phyloP scores from a whole-genome alignment of 2,888 invertebrate genomes.

The Pterostichus niger region DNA sequence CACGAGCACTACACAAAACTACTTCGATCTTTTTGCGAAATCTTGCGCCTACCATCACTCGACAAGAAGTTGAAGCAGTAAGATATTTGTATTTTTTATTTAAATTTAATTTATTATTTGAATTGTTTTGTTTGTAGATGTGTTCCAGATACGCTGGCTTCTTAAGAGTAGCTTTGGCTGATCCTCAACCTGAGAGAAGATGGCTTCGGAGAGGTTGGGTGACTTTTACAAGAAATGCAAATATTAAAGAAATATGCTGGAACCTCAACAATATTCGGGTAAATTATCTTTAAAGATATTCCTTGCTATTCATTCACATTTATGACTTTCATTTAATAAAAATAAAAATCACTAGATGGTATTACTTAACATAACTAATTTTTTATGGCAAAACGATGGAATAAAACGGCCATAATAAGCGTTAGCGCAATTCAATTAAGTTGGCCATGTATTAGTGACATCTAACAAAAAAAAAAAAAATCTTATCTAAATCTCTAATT shows the following conservation, averaged over 20 bases:
- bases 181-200: slow-evolving; percentile 96
- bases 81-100: slow-evolving; percentile 10
- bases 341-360: too few species aligned
- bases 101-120: not conserved
- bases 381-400: too few species aligned
- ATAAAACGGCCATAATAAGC: too few species aligned
- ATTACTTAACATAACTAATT: too few species aligned
- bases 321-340: too few species aligned
- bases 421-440: too few species aligned
- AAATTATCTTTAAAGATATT: slow-evolving; percentile 70
- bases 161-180: slow-evolving; percentile 96
- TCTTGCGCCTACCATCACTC: slow-evolving; percentile 96
- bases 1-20: slow-evolving; percentile 93
- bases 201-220: slow-evolving; percentile 99
- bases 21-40: slow-evolving; percentile 98
- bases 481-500: too few species aligned
- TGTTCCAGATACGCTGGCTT: slow-evolving; percentile 96
- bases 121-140: slow-evolving; percentile 68
- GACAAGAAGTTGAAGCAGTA: slow-evolving; percentile 97
- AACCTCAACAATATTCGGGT: slow-evolving; percentile 96
- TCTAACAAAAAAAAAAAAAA: too few species aligned
- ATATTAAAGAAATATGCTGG: slow-evolving; percentile 99
- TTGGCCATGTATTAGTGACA: too few species aligned
- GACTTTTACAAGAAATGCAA: slow-evolving; percentile 96
- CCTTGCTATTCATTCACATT: too few species aligned